Percentiles rank a stretch among this genome's conserved stretches.
Conservation (phyloP, 2,888 invertebrate species). For the Drosophila dives region DNA sequence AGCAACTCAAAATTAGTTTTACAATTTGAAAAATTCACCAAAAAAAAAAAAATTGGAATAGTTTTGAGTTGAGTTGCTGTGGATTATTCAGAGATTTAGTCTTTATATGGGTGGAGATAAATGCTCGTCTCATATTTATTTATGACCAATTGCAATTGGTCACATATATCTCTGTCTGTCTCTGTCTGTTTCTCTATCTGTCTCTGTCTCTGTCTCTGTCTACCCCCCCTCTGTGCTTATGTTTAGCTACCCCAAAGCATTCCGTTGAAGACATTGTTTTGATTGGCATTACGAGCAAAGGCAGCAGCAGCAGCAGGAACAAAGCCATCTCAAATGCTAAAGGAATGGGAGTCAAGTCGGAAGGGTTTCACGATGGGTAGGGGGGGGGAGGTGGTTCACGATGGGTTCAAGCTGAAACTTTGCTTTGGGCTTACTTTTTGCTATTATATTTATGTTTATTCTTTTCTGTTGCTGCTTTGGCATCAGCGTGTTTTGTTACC, state of each 20-base stretch:
- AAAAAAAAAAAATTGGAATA: background rate
- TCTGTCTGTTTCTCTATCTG: background rate
- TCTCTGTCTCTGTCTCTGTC: background rate
- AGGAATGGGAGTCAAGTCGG: slow-evolving; percentile 9
- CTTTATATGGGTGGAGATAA: slow-evolving; percentile 5
- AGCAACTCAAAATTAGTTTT: background rate
- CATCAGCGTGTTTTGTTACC: slow-evolving; percentile 59
- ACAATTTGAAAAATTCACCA: background rate
- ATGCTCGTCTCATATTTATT: slow-evolving; percentile 50
- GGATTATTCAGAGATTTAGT: background rate
- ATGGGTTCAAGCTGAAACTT: slow-evolving; percentile 3
- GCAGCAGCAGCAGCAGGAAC: slow-evolving; percentile 15
- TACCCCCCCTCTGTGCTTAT: background rate
- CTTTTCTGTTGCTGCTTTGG: slow-evolving; percentile 32
- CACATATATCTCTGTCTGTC: background rate
- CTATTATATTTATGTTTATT: slow-evolving; percentile 32
- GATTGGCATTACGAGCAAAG: slow-evolving; percentile 50
- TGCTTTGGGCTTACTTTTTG: slow-evolving; percentile 25
- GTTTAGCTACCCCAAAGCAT: slow-evolving; percentile 6
- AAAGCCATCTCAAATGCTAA: slow-evolving; percentile 29
- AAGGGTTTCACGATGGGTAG: slow-evolving; percentile 3
- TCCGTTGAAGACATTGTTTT: slow-evolving; percentile 42
- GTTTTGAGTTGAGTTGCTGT: background rate
- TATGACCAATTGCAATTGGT: slow-evolving; percentile 50
- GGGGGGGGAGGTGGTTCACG: slow-evolving; percentile 13